A percentile compares a stretch with the other conserved stretches of the same genome.
phyloP scores from a whole-genome alignment of 2,797 vertebrate species.

The Peromyscus attwateri region DNA sequence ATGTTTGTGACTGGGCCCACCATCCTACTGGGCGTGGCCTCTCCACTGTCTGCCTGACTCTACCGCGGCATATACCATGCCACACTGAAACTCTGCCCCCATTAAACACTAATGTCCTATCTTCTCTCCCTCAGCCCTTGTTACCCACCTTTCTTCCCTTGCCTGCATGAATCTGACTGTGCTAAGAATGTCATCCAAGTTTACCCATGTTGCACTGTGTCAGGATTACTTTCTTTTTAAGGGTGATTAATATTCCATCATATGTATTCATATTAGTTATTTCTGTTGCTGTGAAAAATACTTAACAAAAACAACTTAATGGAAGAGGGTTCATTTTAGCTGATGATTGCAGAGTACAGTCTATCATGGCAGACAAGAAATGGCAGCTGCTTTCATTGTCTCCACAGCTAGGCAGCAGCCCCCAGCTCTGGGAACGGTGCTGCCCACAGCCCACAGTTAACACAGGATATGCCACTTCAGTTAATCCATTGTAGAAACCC shows the following conservation, averaged over 20 bases:
- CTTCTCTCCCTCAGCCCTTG: neutral
- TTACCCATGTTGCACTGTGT: neutral
- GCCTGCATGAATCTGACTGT: neutral
- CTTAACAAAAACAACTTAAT: neutral
- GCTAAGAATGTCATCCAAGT: neutral
- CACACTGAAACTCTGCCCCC: neutral
- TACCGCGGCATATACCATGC: neutral
- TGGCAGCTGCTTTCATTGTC: neutral
- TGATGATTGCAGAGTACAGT: neutral
- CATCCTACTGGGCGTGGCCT: neutral
- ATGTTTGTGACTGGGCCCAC: neutral
- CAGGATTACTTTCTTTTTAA: neutral
- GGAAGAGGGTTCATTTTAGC: neutral
- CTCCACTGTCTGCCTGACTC: no score
- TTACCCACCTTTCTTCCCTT: neutral
- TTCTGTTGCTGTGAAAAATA: neutral
- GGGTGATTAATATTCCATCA: neutral
- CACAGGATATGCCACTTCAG: neutral
- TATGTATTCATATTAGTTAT: neutral
- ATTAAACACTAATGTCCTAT: neutral
- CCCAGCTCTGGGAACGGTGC: neutral
- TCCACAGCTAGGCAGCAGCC: neutral
- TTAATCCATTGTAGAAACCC: neutral
- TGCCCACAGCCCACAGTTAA: neutral
- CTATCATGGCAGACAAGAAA: neutral